These are phyloP conservation scores for Anthrax anthrax DNA, from an alignment of 2,888 invertebrate genomes.

Conservation along the genomic window DNA sequence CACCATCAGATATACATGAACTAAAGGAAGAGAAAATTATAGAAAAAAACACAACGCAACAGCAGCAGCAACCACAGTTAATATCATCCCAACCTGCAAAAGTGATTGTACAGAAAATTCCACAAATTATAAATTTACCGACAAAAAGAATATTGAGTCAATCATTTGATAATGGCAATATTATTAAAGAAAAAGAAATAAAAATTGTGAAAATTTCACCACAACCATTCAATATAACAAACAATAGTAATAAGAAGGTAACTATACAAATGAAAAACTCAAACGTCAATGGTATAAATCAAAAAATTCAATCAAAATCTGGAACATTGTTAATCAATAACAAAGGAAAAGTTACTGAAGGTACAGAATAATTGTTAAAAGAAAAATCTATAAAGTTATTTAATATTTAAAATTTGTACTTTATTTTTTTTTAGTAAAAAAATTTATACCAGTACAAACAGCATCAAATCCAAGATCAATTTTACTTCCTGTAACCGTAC, in stretches of 20 bases:
- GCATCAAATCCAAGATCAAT: conserved; percentile 44
- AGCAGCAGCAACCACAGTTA: neutral
- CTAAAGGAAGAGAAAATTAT: neutral
- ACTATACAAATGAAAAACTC: conserved; percentile 17
- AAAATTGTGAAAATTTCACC: conserved; percentile 17
- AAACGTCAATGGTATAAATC: conserved; percentile 5
- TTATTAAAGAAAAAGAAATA: conserved; percentile 11
- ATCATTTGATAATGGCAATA: conserved; percentile 3
- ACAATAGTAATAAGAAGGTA: conserved; percentile 12
- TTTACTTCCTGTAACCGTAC: conserved; percentile 52
- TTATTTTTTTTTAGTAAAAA: conserved; percentile 12
- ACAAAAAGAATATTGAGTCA: neutral
- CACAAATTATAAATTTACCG: conserved; percentile 14
- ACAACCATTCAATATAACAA: conserved; percentile 12
- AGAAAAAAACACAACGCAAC: neutral
- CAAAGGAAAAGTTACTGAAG: conserved; percentile 12
- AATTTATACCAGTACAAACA: conserved; percentile 17
- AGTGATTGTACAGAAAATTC: conserved; percentile 18
- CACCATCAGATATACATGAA: neutral
- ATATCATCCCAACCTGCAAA: conserved; percentile 1
- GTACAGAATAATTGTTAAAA: conserved; percentile 4
- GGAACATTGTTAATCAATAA: conserved; percentile 16
- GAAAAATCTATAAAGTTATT: neutral
- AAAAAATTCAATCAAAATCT: conserved; percentile 16
- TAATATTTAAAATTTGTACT: neutral